These are phyloP conservation scores for Microplitis deprimator DNA, from an alignment of 2,888 invertebrate species.

Conservation along the genomic window DNA sequence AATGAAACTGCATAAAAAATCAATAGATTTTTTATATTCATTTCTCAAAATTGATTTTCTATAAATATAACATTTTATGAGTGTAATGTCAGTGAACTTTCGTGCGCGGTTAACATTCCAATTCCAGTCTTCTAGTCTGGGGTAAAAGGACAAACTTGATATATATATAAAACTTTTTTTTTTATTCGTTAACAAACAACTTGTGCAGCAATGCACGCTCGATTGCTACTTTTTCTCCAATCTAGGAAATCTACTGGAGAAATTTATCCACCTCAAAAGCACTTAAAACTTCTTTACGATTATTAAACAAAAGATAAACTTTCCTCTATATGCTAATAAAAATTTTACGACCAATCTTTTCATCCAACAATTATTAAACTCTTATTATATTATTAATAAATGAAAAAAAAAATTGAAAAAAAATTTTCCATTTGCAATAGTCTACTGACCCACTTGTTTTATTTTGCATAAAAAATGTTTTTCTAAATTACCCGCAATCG, in stretches of 20 bases:
- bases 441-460: conserved; percentile 40
- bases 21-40: neutral
- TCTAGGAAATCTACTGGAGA: conserved; percentile 6
- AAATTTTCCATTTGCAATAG: conserved; percentile 25
- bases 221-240: conserved; percentile 17
- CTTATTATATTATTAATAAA: conserved; percentile 15
- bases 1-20: neutral
- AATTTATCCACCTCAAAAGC: neutral
- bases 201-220: conserved; percentile 11
- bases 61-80: neutral
- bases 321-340: neutral
- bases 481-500: neutral
- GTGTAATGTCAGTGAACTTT: conserved; percentile 37
- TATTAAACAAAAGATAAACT: neutral
- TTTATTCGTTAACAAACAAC: conserved; percentile 25
- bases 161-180: neutral
- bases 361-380: neutral
- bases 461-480: neutral
- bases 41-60: neutral
- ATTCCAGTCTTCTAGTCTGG: conserved; percentile 6
- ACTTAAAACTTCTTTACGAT: neutral
- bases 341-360: neutral
- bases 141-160: conserved; percentile 30
- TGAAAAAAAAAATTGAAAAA: no score
- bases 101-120: conserved; percentile 36